Base-by-base conservation (phyloP, 2,113 vertebrate species). In the Origma solitaria region DNA sequence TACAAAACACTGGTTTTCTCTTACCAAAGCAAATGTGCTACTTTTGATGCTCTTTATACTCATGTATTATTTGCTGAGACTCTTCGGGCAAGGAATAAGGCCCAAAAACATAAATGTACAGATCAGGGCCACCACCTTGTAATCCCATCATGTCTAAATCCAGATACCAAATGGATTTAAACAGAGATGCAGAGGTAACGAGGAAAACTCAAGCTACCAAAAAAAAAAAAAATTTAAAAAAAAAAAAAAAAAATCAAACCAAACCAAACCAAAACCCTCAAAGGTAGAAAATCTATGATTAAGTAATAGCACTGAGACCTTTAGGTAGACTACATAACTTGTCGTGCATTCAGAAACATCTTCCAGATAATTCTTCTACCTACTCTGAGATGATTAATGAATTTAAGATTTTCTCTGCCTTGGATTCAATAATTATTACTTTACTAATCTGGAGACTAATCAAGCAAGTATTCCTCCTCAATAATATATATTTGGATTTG, bases 141-240 rank as follows among this genome's bases (percentile, higher is more conserved):
- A 75, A 76, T 40, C 21, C 6, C 14, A 68, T 31, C 16, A 25
- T 10, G 44, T 15, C 57, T 84, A 87, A 90, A 84, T 40, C 15
- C n/a, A 89, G n/a, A 60, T 11, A 88, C 8, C 20, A 66, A 66
- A 70, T 8, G 16, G 33, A 79, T 3, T 53, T 82, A 27, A 81
- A 61, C 0, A 25, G 8, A 56, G 7, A 19, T 64, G 20, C 3
- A 6, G 11, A 71, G 12, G 10, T 42, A 84, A 65, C 0, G 5
- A 84, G 11, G 25, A 72, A 89, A 73, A 54, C 5, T 51, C 62
- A 80, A 7, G 10, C 42, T 50, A 57, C 8, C 22, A 31, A 80
- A 44, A 56, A 65, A 73, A 42, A 51, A 27, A 69, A 38, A n/a
- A 28, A 57, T 15, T n/a, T n/a, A 38, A n/a, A 28, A 57, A 31